Evolutionary conservation across 2,888 invertebrate species (phyloP).

Genomic region (Andrena hattorfiana): DNA sequence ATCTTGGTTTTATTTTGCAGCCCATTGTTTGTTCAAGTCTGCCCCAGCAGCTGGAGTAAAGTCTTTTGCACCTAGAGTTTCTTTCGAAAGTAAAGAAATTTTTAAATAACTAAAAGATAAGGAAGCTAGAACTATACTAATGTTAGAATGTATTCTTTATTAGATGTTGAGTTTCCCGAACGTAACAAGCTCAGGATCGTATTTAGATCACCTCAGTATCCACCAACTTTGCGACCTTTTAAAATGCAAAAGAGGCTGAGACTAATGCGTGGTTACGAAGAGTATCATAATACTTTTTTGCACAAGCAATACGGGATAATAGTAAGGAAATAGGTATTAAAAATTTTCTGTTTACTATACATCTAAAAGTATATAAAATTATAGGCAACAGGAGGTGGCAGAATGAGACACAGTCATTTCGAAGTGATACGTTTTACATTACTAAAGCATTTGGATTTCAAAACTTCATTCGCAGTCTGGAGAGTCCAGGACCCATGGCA

Average conservation of each 20-base stretch:
- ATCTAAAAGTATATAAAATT: conserved; percentile 11
- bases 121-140: not conserved
- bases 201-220: conserved; percentile 91
- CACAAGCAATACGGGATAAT: conserved; percentile 97
- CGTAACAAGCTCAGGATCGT: conserved; percentile 89
- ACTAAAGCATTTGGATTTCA: conserved; percentile 91
- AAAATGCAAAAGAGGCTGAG: conserved; percentile 94
- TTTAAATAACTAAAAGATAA: not conserved
- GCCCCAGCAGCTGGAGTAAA: conserved; percentile 25
- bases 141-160: not conserved
- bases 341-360: not conserved
- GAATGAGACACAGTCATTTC: conserved; percentile 92
- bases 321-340: conserved; percentile 86
- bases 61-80: accelerated
- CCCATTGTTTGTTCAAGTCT: not conserved
- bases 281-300: conserved; percentile 92
- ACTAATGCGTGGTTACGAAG: conserved; percentile 97
- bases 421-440: conserved; percentile 94
- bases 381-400: conserved; percentile 94
- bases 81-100: not conserved
- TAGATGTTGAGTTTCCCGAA: conserved; percentile 85
- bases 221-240: conserved; percentile 89
- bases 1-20: not conserved
- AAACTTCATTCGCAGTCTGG: conserved; percentile 97
- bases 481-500: conserved; percentile 98